Evolutionary conservation across 2,113 vertebrate genomes (phyloP).

Genomic region (Lycaon pictus): DNA sequence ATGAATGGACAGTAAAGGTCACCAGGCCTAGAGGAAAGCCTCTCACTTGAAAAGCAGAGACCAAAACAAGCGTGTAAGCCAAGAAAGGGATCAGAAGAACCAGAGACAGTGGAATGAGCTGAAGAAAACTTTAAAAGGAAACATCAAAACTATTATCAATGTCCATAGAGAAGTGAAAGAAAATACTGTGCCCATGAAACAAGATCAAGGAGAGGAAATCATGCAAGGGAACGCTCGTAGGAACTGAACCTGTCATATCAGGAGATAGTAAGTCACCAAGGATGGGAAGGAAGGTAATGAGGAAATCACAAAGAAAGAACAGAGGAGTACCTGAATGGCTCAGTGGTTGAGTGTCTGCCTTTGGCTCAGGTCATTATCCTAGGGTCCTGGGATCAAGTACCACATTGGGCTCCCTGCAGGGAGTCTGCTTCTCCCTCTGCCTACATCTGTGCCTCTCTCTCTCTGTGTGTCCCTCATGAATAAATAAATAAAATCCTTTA

Average conservation of each 20-base stretch:
- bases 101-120: not conserved
- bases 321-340: no score
- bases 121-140: not conserved
- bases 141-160: not conserved
- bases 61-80: not conserved
- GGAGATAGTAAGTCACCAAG: constrained; percentile 21
- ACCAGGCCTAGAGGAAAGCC: not conserved
- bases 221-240: not conserved
- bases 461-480: no score
- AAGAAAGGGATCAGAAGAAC: not conserved
- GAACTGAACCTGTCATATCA: constrained; percentile 13
- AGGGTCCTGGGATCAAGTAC: no score
- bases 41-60: not conserved
- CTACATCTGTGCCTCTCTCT: no score
- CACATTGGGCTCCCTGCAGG: no score
- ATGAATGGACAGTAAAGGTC: not conserved
- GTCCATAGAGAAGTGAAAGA: constrained; percentile 28
- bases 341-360: no score
- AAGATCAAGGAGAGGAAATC: not conserved
- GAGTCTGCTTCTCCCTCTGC: no score
- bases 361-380: no score
- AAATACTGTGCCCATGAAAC: not conserved
- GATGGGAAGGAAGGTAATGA: not conserved
- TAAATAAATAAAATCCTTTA: no score
- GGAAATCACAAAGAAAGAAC: not conserved